A percentile compares a stretch with the other conserved stretches of the same genome.
Conservation (phyloP, 1,140 invertebrate species). For the Cheumatopsyche charites region DNA sequence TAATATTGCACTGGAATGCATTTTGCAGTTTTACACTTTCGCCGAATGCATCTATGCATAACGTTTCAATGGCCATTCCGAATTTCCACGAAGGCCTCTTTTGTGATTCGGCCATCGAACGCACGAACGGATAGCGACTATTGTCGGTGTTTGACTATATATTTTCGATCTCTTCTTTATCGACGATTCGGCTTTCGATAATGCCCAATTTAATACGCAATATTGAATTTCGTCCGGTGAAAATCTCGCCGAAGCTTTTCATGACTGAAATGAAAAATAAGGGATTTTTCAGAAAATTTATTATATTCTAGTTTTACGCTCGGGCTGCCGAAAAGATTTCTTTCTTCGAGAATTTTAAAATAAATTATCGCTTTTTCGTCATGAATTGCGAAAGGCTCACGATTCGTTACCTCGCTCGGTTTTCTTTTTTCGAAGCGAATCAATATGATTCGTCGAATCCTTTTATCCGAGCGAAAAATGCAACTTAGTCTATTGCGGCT, state of each 20-base stretch:
- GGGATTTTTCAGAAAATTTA: no score
- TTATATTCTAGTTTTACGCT: no score
- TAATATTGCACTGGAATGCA: no score
- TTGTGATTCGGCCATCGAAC: slow-evolving; percentile 19
- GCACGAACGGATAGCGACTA: slow-evolving; percentile 22
- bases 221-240: slow-evolving; percentile 8
- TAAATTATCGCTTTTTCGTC: no score
- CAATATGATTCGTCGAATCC: no score
- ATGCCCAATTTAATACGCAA: slow-evolving; percentile 21
- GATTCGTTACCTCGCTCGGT: no score
- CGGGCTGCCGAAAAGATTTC: no score
- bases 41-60: neutral
- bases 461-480: no score
- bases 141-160: slow-evolving; percentile 25
- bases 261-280: neutral
- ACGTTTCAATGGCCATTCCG: neutral
- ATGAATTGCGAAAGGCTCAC: no score
- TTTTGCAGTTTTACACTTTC: slow-evolving; percentile 2
- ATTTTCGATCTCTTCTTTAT: slow-evolving; percentile 30
- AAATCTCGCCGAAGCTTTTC: neutral
- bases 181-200: slow-evolving; percentile 7
- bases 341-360: no score
- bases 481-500: no score
- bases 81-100: neutral
- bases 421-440: no score